These are phyloP conservation scores for Adineta ricciae DNA, from an alignment of 2,888 invertebrate species.

Conservation along the genomic window DNA sequence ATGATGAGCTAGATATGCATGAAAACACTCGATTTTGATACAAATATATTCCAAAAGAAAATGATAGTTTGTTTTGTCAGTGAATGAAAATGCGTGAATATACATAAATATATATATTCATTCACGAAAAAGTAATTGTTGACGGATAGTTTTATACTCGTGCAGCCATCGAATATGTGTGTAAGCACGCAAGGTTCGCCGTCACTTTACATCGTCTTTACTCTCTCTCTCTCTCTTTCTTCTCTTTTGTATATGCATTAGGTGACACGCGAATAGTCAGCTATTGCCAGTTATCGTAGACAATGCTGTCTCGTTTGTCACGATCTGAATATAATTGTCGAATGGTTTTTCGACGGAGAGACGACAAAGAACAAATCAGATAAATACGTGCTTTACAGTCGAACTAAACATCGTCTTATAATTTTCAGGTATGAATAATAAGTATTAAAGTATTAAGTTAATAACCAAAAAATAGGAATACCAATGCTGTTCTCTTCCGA, in stretches of 20 bases:
- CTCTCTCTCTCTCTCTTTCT: neutral
- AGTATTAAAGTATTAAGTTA: neutral
- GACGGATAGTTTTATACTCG: neutral
- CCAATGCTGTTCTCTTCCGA: no score
- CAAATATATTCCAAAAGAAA: neutral
- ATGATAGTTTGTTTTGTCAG: neutral
- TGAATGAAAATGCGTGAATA: neutral
- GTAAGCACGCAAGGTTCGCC: neutral
- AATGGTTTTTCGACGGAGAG: neutral
- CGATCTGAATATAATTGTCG: neutral
- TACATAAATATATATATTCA: neutral
- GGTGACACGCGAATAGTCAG: slow-evolving; percentile 9
- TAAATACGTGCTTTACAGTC: neutral
- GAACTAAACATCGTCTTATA: neutral
- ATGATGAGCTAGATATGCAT: neutral
- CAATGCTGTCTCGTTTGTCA: neutral
- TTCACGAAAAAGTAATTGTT: neutral
- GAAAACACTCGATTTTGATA: neutral
- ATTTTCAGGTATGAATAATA: neutral
- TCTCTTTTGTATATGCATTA: neutral
- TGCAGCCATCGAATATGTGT: neutral
- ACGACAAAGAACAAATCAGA: neutral
- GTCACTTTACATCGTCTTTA: neutral
- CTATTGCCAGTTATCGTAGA: slow-evolving; percentile 1
- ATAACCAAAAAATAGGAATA: neutral